A percentile compares a stretch with the other conserved stretches of the same genome.
These are phyloP conservation scores for Orthonevra nobilis DNA, from an alignment of 2,888 invertebrate genomes.

Conservation along the genomic window DNA sequence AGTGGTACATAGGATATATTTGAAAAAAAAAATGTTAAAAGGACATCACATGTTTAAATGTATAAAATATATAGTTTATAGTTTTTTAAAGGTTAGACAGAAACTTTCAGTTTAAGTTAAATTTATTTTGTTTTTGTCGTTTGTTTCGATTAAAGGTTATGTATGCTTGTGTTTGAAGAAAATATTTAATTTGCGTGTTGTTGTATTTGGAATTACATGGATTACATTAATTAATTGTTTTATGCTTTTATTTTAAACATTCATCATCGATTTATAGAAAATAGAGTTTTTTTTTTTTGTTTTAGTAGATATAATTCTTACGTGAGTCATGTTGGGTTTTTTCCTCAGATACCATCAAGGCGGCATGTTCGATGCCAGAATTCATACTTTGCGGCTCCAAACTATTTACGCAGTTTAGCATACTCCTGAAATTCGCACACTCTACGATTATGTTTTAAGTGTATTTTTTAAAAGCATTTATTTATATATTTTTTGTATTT, in stretches of 20 bases:
- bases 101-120: constrained; percentile 34
- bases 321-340: constrained; percentile 90
- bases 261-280: constrained; percentile 62
- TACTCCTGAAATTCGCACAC: constrained; percentile 89
- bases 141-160: constrained; percentile 41
- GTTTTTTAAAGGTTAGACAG: constrained; percentile 41
- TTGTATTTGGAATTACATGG: constrained; percentile 43
- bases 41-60: constrained; percentile 20
- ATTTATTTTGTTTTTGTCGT: constrained; percentile 60
- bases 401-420: constrained; percentile 97
- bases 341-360: constrained; percentile 89
- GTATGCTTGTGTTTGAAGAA: constrained; percentile 61
- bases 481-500: constrained; percentile 64
- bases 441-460: constrained; percentile 82
- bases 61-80: constrained; percentile 32
- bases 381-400: constrained; percentile 92
- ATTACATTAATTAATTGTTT: constrained; percentile 43
- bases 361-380: constrained; percentile 87
- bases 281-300: constrained; percentile 52
- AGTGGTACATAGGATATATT: constrained; percentile 44
- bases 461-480: constrained; percentile 77
- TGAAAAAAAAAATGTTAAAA: constrained; percentile 34
- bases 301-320: constrained; percentile 81
- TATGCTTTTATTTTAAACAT: constrained; percentile 54
- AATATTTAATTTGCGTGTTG: constrained; percentile 68